Evolutionary conservation across 2,113 vertebrate species (phyloP).

Genomic region (Plotosus lineatus): DNA sequence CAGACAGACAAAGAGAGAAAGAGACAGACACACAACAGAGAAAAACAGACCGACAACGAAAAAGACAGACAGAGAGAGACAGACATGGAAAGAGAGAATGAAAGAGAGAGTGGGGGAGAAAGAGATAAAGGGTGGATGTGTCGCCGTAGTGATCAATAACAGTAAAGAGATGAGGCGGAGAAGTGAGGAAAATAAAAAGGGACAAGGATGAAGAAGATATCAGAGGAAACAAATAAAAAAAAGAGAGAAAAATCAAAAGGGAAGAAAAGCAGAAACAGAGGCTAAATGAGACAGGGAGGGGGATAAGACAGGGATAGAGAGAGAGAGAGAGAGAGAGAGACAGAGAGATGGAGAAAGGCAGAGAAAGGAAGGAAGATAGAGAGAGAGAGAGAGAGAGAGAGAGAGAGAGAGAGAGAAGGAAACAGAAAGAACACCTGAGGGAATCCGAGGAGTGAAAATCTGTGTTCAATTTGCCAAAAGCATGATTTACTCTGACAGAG

Average conservation of each 20-base stretch:
- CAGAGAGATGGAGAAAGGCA: rapidly evolving
- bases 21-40: no score
- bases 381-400: not conserved
- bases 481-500: constrained; percentile 43
- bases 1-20: not conserved
- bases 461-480: constrained; percentile 26
- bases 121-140: not conserved
- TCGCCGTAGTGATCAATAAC: not conserved
- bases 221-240: not conserved
- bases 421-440: constrained; percentile 36
- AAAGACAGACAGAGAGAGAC: not conserved
- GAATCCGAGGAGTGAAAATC: constrained; percentile 27
- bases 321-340: not conserved
- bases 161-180: not conserved
- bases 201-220: not conserved
- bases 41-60: not conserved
- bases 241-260: not conserved
- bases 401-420: not conserved
- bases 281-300: not conserved
- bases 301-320: no score
- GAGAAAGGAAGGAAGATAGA: no score
- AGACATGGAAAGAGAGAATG: not conserved
- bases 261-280: not conserved
- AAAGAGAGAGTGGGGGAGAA: no score
- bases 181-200: not conserved